phyloP scores from a whole-genome alignment of 2,888 invertebrate species.

The Chloromyia formosa region DNA sequence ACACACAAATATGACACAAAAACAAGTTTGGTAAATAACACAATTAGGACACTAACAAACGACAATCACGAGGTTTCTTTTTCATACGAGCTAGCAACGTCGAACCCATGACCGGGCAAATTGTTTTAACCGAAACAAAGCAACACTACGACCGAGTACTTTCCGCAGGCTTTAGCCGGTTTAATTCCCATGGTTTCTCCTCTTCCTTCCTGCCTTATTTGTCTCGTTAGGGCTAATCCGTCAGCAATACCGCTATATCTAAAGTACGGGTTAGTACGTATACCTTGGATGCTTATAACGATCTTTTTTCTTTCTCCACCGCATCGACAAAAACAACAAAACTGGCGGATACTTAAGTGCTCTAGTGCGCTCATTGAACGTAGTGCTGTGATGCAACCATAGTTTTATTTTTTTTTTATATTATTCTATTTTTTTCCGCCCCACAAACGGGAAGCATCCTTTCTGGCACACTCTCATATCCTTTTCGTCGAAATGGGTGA shows the following conservation, averaged over 20 bases:
- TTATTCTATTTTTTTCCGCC: no score
- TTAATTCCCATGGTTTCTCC: slow-evolving; percentile 20
- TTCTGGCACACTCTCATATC: background rate
- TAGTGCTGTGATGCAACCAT: background rate
- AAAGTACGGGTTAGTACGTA: no score
- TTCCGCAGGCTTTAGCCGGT: slow-evolving; percentile 1
- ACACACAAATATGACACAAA: slow-evolving; percentile 45
- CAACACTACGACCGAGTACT: background rate
- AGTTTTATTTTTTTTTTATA: background rate
- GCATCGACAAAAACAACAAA: no score
- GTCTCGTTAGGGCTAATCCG: slow-evolving; percentile 20
- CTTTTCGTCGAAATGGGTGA: slow-evolving; percentile 1
- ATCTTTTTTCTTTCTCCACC: no score
- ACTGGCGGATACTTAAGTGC: background rate
- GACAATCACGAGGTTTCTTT: slow-evolving; percentile 47
- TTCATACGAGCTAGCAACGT: background rate
- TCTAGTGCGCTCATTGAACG: background rate
- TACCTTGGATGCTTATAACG: no score
- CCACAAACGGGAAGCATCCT: background rate
- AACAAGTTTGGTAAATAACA: background rate
- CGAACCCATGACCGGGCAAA: background rate
- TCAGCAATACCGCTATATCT: background rate
- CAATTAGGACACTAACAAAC: slow-evolving; percentile 40
- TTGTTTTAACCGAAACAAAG: background rate
- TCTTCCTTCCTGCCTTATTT: slow-evolving; percentile 3